These are phyloP conservation scores for Adineta ricciae DNA, from an alignment of 2,888 invertebrate genomes.

Conservation along the genomic window DNA sequence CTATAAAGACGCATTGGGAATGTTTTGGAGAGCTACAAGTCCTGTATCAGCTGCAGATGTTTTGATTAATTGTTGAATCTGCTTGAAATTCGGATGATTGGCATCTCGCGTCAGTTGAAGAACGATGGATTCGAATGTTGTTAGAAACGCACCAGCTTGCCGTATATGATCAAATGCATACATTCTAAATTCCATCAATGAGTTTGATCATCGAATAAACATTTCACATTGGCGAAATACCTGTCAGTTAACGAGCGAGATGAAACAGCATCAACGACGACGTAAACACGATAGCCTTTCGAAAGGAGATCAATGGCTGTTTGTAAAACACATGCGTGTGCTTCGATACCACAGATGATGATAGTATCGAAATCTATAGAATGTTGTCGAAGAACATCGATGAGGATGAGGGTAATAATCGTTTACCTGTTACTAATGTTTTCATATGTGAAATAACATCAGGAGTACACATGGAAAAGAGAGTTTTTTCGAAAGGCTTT, in stretches of 20 bases:
- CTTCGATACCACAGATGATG: conserved; percentile 55
- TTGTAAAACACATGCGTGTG: conserved; percentile 69
- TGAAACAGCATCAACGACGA: conserved; percentile 67
- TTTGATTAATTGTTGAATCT: conserved; percentile 30
- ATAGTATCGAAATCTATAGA: conserved; percentile 43
- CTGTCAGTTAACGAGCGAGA: conserved; percentile 63
- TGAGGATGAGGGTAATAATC: conserved; percentile 36
- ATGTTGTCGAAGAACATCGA: neutral
- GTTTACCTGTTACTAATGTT: conserved; percentile 52
- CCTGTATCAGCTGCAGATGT: conserved; percentile 27
- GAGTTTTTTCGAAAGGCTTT: conserved; percentile 62
- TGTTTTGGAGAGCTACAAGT: neutral
- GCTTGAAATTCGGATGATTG: conserved; percentile 31
- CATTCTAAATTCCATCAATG: neutral
- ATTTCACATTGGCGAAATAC: too few relatives aligned
- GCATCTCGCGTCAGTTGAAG: conserved; percentile 30
- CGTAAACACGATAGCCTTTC: conserved; percentile 59
- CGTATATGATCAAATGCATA: conserved; percentile 32
- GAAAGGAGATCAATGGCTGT: conserved; percentile 65
- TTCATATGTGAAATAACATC: conserved; percentile 53
- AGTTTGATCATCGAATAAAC: neutral
- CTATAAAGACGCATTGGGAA: neutral
- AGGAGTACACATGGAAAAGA: conserved; percentile 67
- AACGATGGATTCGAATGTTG: conserved; percentile 30
- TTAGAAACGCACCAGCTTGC: conserved; percentile 31